Evolutionary conservation across 2,113 vertebrate genomes (phyloP).

Genomic region (Philantomba maxwellii): DNA sequence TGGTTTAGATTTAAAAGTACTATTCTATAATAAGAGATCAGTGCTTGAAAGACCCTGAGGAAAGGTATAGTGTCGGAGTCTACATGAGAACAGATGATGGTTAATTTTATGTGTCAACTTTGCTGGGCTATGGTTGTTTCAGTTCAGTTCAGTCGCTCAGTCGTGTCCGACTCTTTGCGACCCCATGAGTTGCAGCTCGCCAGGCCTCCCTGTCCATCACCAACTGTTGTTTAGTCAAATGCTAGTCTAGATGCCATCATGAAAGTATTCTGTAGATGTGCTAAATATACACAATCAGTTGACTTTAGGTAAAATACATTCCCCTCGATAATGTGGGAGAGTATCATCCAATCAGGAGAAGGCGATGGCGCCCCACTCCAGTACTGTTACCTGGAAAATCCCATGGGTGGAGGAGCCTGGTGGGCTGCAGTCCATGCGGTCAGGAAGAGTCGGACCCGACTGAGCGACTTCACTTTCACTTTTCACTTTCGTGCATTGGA

Average conservation of each 20-base stretch:
- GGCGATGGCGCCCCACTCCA: too few relatives aligned
- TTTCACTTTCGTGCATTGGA: too few relatives aligned
- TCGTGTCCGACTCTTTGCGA: too few relatives aligned
- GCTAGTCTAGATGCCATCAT: not conserved
- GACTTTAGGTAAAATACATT: not conserved
- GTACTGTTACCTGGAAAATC: too few relatives aligned
- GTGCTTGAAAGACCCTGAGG: not conserved
- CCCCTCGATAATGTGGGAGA: not conserved
- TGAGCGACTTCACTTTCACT: too few relatives aligned
- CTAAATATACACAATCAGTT: not conserved
- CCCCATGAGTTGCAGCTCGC: too few relatives aligned
- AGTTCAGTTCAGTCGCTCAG: too few relatives aligned
- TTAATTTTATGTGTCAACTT: not conserved
- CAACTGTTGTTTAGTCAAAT: not conserved
- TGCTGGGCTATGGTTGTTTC: not conserved
- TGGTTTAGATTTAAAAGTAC: not conserved
- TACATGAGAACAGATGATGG: not conserved
- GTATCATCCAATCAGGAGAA: not conserved
- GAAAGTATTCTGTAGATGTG: not conserved
- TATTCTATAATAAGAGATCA: not conserved
- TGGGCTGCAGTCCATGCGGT: too few relatives aligned
- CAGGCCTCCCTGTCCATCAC: too few relatives aligned
- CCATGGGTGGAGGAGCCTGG: too few relatives aligned
- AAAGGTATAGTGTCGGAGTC: not conserved
- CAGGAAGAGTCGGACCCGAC: accelerated